These are phyloP conservation scores for Syngnathus rostellatus DNA, from an alignment of 2,797 vertebrate species.

Conservation along the genomic window DNA sequence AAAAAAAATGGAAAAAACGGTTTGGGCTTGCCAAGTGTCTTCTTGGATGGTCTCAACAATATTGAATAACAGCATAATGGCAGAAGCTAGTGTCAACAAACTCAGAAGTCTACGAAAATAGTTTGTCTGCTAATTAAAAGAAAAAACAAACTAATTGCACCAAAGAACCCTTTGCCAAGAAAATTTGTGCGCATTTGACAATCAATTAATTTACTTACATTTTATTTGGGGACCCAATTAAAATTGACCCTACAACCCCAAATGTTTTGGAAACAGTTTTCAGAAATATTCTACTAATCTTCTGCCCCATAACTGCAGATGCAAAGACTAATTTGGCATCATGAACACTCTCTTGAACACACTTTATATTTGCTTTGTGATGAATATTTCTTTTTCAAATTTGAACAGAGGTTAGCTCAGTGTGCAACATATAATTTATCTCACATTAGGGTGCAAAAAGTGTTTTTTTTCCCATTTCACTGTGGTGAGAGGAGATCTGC, in stretches of 20 bases:
- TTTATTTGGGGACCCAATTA: background rate
- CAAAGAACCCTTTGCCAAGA: too few species aligned
- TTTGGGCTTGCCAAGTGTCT: too few species aligned
- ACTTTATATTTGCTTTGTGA: too few species aligned
- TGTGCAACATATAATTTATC: background rate
- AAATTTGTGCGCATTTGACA: background rate
- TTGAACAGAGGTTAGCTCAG: too few species aligned
- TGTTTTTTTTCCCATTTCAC: background rate
- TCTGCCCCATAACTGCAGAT: background rate
- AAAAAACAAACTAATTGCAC: too few species aligned
- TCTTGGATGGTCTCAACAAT: too few species aligned
- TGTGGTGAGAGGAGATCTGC: background rate
- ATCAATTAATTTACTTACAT: constrained; percentile 1
- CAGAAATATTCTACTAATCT: background rate
- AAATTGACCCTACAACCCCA: background rate
- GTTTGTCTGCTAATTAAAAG: background rate
- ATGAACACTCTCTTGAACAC: background rate
- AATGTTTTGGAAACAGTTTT: background rate
- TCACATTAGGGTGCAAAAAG: background rate
- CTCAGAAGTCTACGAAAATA: constrained; percentile 6
- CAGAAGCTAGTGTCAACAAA: too few species aligned
- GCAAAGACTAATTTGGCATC: background rate
- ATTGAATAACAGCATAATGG: too few species aligned
- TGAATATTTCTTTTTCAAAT: too few species aligned
- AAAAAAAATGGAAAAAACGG: too few species aligned